phyloP scores from a whole-genome alignment of 2,113 vertebrate species.

The Podarcis cretensis region DNA sequence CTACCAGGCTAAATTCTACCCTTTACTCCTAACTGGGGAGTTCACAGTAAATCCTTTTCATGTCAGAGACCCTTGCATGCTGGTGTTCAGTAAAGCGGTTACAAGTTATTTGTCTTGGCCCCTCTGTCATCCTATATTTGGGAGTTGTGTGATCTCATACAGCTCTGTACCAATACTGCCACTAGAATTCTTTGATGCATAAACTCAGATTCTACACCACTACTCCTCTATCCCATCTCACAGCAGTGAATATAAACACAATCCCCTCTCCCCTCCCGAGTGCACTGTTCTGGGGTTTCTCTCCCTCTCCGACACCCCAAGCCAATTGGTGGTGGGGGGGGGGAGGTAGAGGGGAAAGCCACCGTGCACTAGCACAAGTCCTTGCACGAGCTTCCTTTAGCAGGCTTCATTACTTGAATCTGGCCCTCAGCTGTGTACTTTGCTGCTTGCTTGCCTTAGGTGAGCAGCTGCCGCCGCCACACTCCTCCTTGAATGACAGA shows the following conservation, averaged over 20 bases:
- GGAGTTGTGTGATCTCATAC: background rate
- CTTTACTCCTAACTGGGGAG: constrained; percentile 6
- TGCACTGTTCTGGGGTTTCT: no score
- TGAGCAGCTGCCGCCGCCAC: background rate
- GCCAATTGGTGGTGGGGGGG: no score
- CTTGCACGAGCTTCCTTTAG: no score
- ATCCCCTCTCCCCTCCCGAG: no score
- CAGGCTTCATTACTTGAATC: no score
- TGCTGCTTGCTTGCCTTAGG: background rate
- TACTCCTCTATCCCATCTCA: no score
- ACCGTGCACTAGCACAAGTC: no score
- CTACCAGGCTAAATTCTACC: constrained; percentile 41
- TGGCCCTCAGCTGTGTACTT: background rate
- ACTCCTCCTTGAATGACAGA: no score
- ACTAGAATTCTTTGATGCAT: background rate
- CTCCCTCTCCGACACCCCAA: no score
- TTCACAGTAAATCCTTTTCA: constrained; percentile 33
- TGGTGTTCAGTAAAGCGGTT: background rate
- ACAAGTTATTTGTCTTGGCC: background rate
- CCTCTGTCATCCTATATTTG: constrained; percentile 14
- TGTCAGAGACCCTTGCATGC: background rate
- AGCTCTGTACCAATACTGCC: background rate
- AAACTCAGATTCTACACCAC: background rate
- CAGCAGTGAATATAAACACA: background rate
- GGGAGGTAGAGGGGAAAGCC: no score